Conservation (phyloP, 2,113 vertebrate species). For the Shinisaurus crocodilurus region DNA sequence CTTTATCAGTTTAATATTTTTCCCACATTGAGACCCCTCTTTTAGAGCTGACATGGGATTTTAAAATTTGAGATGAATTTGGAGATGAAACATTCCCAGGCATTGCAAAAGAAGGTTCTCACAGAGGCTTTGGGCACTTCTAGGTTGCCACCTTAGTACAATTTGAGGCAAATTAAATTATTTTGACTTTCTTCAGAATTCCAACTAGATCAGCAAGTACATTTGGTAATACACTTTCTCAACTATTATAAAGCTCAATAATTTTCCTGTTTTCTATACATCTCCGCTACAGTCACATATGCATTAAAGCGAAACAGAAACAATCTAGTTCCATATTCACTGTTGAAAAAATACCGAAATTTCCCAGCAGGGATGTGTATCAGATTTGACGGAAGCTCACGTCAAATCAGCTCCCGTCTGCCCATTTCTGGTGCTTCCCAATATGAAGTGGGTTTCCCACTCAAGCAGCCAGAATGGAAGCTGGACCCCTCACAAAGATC, state of each 20-base stretch:
- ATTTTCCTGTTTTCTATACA: too few relatives aligned
- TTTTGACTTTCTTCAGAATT: neutral
- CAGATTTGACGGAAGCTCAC: too few relatives aligned
- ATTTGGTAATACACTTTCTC: neutral
- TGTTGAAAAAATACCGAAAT: too few relatives aligned
- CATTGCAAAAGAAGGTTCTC: neutral
- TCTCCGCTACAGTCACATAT: too few relatives aligned
- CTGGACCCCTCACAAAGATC: too few relatives aligned
- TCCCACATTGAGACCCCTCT: neutral
- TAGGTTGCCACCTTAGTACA: neutral
- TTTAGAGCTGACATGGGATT: neutral
- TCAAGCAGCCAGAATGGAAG: too few relatives aligned
- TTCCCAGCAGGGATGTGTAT: too few relatives aligned
- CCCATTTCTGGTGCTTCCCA: too few relatives aligned
- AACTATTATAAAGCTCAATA: neutral
- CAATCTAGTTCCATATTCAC: too few relatives aligned
- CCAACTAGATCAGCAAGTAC: neutral
- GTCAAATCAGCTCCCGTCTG: too few relatives aligned
- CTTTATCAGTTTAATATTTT: neutral
- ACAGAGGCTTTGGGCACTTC: neutral
- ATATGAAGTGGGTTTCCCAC: too few relatives aligned
- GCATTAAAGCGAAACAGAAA: too few relatives aligned
- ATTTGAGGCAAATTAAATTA: neutral
- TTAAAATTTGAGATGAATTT: neutral
- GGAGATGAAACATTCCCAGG: neutral